phyloP scores from a whole-genome alignment of 2,888 invertebrate genomes.

The Phymatocera aterrima region DNA sequence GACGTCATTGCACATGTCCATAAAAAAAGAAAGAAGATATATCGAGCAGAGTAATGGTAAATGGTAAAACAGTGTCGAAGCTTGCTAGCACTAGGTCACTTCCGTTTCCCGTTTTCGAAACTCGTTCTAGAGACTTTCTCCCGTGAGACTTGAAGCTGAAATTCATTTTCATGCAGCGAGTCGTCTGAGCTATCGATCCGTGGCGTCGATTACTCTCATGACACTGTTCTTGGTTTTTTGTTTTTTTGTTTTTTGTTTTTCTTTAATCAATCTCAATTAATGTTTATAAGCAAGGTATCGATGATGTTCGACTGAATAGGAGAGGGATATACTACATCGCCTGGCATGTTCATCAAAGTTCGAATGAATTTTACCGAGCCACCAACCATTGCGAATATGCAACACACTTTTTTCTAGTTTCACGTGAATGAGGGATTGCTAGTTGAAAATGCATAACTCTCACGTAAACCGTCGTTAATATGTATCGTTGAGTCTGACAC shows the following conservation, averaged over 20 bases:
- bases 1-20: conserved; percentile 39
- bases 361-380: not conserved
- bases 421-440: conserved; percentile 23
- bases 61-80: conserved; percentile 39
- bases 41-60: not conserved
- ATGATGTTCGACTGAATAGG: not conserved
- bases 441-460: conserved; percentile 36
- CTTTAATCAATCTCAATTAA: conserved; percentile 9
- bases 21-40: not conserved
- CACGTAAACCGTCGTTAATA: conserved; percentile 26
- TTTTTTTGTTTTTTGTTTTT: too few relatives aligned
- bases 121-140: conserved; percentile 15
- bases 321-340: not conserved
- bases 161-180: not conserved
- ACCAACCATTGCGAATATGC: not conserved
- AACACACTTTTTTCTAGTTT: not conserved
- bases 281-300: not conserved
- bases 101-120: conserved; percentile 39
- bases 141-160: conserved; percentile 12
- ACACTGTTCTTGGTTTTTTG: not conserved
- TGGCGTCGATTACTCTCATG: not conserved
- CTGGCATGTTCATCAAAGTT: not conserved
- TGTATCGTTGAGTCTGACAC: conserved; percentile 33
- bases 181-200: conserved; percentile 8
- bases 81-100: conserved; percentile 17